A percentile compares a stretch with the other conserved stretches of the same genome.
Evolutionary conservation across 2,797 vertebrate species (phyloP).

Genomic region (Sternarchorhynchus goeldii): DNA sequence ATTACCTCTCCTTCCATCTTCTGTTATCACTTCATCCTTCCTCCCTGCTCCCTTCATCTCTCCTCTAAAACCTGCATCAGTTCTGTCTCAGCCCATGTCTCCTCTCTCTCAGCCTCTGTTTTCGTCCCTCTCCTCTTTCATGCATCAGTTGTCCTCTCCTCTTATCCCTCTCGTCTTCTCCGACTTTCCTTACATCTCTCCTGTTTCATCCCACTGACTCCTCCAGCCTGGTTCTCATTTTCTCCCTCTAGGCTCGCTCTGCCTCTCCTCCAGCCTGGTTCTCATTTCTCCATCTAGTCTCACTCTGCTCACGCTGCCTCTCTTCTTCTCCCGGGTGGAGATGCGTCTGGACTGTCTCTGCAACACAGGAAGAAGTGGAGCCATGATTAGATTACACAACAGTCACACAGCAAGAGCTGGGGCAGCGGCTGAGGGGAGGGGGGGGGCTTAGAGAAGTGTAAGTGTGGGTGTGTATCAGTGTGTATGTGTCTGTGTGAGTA

Average conservation of each 20-base stretch:
- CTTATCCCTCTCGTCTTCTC: slow-evolving; percentile 27
- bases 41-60: slow-evolving; percentile 13
- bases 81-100: not conserved
- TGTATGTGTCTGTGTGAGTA: slow-evolving; percentile 2
- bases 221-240: not conserved
- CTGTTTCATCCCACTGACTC: slow-evolving; percentile 15
- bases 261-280: too few relatives aligned
- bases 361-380: slow-evolving; percentile 48
- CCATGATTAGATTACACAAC: slow-evolving; percentile 56
- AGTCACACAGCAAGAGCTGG: slow-evolving; percentile 45
- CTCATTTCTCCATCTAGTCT: not conserved
- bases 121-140: slow-evolving; percentile 8
- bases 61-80: slow-evolving; percentile 34
- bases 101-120: slow-evolving; percentile 1
- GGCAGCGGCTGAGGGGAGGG: slow-evolving; percentile 29
- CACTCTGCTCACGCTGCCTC: too few relatives aligned
- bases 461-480: not conserved
- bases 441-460: slow-evolving; percentile 17
- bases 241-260: not conserved
- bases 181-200: slow-evolving; percentile 20
- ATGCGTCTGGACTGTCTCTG: slow-evolving; percentile 46
- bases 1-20: slow-evolving; percentile 18
- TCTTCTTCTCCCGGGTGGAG: not conserved
- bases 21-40: not conserved
- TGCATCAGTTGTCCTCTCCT: slow-evolving; percentile 22